Evolutionary conservation across 2,113 vertebrate species (phyloP).

Genomic region (Scalopus aquaticus): DNA sequence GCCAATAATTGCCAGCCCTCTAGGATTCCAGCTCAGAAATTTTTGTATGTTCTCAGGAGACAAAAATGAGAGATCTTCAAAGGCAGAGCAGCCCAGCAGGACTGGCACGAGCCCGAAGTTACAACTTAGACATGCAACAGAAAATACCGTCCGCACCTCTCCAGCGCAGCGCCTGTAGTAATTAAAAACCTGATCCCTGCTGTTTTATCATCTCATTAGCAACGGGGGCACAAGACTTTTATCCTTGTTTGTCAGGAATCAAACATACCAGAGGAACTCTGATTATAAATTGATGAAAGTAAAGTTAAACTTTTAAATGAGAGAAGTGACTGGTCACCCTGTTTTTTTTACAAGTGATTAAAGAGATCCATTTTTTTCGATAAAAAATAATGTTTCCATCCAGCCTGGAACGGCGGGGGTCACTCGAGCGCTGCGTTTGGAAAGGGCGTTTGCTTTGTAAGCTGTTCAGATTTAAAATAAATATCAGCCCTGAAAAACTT

Average conservation of each 20-base stretch:
- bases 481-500: background rate
- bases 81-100: slow-evolving; percentile 95
- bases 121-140: slow-evolving; percentile 95
- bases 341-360: slow-evolving; percentile 87
- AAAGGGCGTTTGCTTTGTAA: slow-evolving; percentile 41
- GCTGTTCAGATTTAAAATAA: slow-evolving; percentile 36
- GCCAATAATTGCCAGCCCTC: slow-evolving; percentile 85
- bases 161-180: slow-evolving; percentile 93
- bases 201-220: slow-evolving; percentile 98
- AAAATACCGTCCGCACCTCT: slow-evolving; percentile 90
- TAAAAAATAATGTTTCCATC: slow-evolving; percentile 78
- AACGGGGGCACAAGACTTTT: slow-evolving; percentile 92
- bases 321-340: slow-evolving; percentile 85
- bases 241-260: slow-evolving; percentile 95
- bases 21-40: slow-evolving; percentile 86
- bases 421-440: slow-evolving; percentile 50
- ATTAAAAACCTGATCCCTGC: slow-evolving; percentile 98
- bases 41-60: slow-evolving; percentile 93
- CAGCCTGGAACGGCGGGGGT: slow-evolving; percentile 74
- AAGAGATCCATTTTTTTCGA: slow-evolving; percentile 75
- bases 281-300: slow-evolving; percentile 92
- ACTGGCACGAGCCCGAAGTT: slow-evolving; percentile 96
- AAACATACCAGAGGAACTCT: slow-evolving; percentile 89
- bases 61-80: slow-evolving; percentile 95
- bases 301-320: slow-evolving; percentile 91